Evolutionary conservation across 2,888 invertebrate genomes (phyloP), one percentile per base, ranked within the genome.

Genomic region (Noctuana brunneofusca): DNA sequence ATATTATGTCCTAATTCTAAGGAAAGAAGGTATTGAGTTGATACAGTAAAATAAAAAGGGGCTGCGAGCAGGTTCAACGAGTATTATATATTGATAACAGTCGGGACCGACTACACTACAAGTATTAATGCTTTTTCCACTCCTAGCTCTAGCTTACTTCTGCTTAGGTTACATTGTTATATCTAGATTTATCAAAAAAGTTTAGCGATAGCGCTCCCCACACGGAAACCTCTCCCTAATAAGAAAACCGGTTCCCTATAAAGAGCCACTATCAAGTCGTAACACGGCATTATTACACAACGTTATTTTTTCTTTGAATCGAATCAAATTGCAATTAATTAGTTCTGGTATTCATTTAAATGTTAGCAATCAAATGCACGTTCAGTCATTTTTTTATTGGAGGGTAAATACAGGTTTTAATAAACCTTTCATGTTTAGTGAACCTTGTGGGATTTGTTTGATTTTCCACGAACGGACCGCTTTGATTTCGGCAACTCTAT

Each of bases 401-500:
- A 41, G 2, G 9, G 16, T 41, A 41, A 41, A 16, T 16, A 41
- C 41, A 16, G 16, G 16, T 41, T 41, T 41, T 16, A 41, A 41
- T 41, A 16, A 41, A 41, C 41, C 41, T 41, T 41, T 41, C 41
- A 41, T 41, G 41, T 41, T 41, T 41, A 16, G 41, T 41, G 16
- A 9, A 16, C 41, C 41, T 16, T 41, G 41, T 41, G 16, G 41
- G 16, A 16, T 41, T 41, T 41, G 16, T 41, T 41, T 41, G 8
- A 41, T 41, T 41, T 41, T 41, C 6, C 2, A 16, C 41, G 41
- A 41, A 16, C 16, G 41, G 16, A 16, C 8, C 9, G 9, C 16
- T 41, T 41, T 16, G 41, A 16, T 41, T 41, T 38, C 14, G 14
- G 6, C 14, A 16, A 1, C 16, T 41, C 16, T 41, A 41, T 41